Evolutionary conservation across 2,888 invertebrate genomes (phyloP).

Genomic region (Perizoma flavofasciatum): DNA sequence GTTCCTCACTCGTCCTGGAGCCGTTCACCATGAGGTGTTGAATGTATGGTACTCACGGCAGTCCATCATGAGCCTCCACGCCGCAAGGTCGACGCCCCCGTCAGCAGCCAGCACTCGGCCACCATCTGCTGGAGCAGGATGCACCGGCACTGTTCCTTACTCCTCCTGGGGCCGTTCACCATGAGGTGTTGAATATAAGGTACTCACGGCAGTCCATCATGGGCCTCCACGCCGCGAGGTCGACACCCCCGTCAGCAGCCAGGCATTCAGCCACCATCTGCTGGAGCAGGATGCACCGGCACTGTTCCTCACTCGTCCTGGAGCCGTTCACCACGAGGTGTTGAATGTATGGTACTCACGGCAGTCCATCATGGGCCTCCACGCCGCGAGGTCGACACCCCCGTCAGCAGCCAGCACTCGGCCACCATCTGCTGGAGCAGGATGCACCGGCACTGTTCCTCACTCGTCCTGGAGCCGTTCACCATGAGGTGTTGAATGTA

Average conservation of each 20-base stretch:
- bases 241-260: conserved; percentile 85
- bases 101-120: conserved; percentile 88
- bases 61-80: conserved; percentile 88
- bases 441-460: conserved; percentile 86
- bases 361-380: conserved; percentile 89
- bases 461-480: conserved; percentile 62
- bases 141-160: conserved; percentile 86
- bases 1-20: conserved; percentile 54
- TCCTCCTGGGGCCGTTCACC: conserved; percentile 65
- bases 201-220: conserved; percentile 88
- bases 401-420: conserved; percentile 88
- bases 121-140: conserved; percentile 87
- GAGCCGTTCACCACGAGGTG: no score
- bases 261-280: no score
- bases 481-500: conserved; percentile 35
- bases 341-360: conserved; percentile 74
- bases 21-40: conserved; percentile 55
- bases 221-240: conserved; percentile 88
- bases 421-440: conserved; percentile 88
- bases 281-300: no score
- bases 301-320: no score
- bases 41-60: conserved; percentile 84
- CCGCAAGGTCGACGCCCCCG: conserved; percentile 77
- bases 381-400: conserved; percentile 86
- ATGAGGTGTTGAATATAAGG: conserved; percentile 53